phyloP scores from a whole-genome alignment of 2,888 invertebrate genomes.

The Esperia sulphurella region DNA sequence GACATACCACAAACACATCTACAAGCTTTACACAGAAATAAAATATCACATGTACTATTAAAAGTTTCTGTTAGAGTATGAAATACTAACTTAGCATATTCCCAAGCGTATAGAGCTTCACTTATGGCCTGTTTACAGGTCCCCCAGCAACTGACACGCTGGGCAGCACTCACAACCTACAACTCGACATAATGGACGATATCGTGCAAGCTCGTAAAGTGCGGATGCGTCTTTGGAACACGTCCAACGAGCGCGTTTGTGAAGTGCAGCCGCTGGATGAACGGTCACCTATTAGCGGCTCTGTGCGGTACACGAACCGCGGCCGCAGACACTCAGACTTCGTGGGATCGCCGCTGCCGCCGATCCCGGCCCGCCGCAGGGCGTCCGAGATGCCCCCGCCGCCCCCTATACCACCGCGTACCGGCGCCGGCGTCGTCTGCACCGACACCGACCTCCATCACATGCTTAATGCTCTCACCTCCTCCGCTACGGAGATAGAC shows the following conservation, averaged over 20 bases:
- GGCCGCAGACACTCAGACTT: constrained; percentile 87
- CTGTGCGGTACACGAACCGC: constrained; percentile 81
- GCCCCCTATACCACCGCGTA: constrained; percentile 63
- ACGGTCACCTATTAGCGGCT: constrained; percentile 67
- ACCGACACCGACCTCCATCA: constrained; percentile 89
- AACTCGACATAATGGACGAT: constrained; percentile 93
- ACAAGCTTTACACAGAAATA: neutral
- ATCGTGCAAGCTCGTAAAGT: constrained; percentile 90
- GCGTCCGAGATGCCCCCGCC: constrained; percentile 86
- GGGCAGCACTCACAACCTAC: constrained; percentile 90
- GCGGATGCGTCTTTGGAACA: constrained; percentile 91
- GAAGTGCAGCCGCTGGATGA: constrained; percentile 91
- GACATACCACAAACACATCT: neutral
- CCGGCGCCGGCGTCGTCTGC: constrained; percentile 84
- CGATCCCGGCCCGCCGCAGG: constrained; percentile 81
- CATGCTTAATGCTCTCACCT: constrained; percentile 88
- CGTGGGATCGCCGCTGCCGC: constrained; percentile 78
- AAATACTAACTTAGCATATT: neutral
- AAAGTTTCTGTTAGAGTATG: too few species aligned
- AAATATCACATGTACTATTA: neutral
- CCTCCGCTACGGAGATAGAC: constrained; percentile 89
- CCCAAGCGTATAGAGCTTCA: neutral
- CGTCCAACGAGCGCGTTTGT: constrained; percentile 88
- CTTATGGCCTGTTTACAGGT: constrained; percentile 56
- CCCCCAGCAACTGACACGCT: constrained; percentile 85